A percentile compares a stretch with the other conserved stretches of the same genome.
Conservation (phyloP, 2,888 invertebrate genomes). For the Trichacis sp. region DNA sequence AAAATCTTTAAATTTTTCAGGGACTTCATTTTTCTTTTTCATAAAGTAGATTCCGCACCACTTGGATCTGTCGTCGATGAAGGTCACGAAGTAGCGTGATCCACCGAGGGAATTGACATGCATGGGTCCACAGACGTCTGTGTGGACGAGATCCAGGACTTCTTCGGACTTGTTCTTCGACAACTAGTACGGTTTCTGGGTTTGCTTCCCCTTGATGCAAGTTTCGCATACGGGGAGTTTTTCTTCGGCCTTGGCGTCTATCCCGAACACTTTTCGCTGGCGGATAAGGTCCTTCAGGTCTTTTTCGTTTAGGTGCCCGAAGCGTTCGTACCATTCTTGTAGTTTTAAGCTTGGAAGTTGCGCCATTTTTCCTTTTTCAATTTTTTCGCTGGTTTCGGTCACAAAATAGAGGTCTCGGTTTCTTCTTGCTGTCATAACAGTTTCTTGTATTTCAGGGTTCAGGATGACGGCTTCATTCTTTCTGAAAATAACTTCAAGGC, state of each 20-base stretch:
- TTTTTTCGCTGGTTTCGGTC: neutral
- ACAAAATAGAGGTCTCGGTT: conserved; percentile 20
- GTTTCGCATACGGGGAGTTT: too few relatives aligned
- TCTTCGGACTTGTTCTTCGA: conserved; percentile 9
- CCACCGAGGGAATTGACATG: too few relatives aligned
- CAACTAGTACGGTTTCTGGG: conserved; percentile 17
- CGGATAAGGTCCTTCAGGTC: conserved; percentile 14
- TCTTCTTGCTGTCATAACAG: conserved; percentile 8
- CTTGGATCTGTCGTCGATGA: conserved; percentile 50
- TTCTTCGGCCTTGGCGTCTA: conserved; percentile 11
- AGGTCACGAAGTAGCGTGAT: too few relatives aligned
- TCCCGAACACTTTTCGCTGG: conserved; percentile 12
- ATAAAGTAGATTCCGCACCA: conserved; percentile 44
- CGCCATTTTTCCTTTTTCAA: neutral
- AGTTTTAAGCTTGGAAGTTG: too few relatives aligned
- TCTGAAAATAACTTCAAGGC: too few relatives aligned
- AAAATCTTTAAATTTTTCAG: too few relatives aligned
- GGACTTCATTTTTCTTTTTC: too few relatives aligned
- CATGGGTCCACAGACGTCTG: too few relatives aligned
- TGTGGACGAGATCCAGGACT: conserved; percentile 18
- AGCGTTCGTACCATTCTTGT: too few relatives aligned
- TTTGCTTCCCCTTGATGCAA: too few relatives aligned
- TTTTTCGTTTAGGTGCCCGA: neutral
- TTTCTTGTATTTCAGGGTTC: too few relatives aligned
- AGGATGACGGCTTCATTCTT: too few relatives aligned